Evolutionary conservation across 2,797 vertebrate species (phyloP).

Genomic region (Chiroxiphia lanceolata): DNA sequence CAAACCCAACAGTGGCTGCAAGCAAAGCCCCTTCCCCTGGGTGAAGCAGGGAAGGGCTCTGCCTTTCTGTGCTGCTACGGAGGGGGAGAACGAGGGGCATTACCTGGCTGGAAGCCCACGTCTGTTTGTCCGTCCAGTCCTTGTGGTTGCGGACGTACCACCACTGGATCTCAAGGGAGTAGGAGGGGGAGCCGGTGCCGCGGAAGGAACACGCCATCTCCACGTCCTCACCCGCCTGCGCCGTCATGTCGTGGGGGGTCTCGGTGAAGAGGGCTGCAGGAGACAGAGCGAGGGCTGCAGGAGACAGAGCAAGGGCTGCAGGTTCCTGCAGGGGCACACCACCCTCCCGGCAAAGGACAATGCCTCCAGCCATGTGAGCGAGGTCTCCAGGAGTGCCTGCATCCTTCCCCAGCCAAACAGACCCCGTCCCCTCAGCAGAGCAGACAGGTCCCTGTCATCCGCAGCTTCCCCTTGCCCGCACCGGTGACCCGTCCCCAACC

Average conservation of each 20-base stretch:
- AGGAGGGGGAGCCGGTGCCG: constrained; percentile 87
- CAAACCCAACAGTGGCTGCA: background rate
- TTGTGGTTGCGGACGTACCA: constrained; percentile 89
- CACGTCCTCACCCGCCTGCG: constrained; percentile 88
- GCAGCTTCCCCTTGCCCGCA: background rate
- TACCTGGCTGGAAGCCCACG: constrained; percentile 84
- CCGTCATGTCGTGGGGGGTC: constrained; percentile 88
- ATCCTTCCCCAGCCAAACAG: background rate
- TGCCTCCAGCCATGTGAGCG: fast-evolving
- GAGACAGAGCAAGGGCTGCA: background rate
- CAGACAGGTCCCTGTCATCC: background rate
- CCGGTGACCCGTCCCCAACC: background rate
- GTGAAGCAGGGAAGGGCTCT: background rate
- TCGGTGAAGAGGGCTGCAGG: constrained; percentile 91
- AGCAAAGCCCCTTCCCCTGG: background rate
- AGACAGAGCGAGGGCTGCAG: background rate
- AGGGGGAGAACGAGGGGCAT: background rate
- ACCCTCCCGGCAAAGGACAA: fast-evolving
- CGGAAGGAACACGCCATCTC: constrained; percentile 98
- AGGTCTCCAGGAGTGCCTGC: fast-evolving
- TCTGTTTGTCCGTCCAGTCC: constrained; percentile 83
- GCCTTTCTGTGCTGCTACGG: fast-evolving
- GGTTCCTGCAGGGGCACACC: background rate
- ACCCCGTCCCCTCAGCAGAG: fast-evolving
- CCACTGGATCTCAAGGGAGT: constrained; percentile 97